Percentiles rank a stretch among this genome's conserved stretches.
Conservation (phyloP, 2,113 vertebrate genomes). For the Naja naja region DNA sequence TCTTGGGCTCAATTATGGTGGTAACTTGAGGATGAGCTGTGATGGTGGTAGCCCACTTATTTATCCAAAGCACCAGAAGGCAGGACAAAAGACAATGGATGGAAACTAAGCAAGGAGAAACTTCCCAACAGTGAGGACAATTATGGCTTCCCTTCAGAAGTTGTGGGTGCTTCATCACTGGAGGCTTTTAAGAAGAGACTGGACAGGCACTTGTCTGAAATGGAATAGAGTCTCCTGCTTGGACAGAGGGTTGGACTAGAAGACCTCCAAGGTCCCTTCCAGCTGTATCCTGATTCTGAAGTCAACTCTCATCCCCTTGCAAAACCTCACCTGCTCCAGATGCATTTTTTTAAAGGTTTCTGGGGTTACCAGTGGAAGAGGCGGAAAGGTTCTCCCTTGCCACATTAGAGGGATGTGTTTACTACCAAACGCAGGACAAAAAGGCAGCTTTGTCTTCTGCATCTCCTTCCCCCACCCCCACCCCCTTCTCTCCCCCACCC, state of each 20-base stretch:
- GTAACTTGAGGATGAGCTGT: no score
- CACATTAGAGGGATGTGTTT: slow-evolving; percentile 36
- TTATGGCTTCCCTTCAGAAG: not conserved
- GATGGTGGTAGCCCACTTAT: no score
- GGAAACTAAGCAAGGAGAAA: no score
- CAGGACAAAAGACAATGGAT: no score
- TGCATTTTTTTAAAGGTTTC: not conserved
- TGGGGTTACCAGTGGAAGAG: not conserved
- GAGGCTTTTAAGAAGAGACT: not conserved
- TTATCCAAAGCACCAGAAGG: no score
- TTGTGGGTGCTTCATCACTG: not conserved
- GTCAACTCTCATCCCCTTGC: not conserved
- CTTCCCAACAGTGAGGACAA: no score
- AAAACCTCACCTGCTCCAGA: no score
- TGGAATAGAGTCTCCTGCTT: no score
- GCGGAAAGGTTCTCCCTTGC: not conserved
- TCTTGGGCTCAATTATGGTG: no score
- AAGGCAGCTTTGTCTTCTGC: slow-evolving; percentile 36
- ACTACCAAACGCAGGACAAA: slow-evolving; percentile 46
- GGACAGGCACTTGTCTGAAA: not conserved
- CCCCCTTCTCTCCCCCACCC: not conserved
- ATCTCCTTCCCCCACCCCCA: not conserved
- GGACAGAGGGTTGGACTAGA: not conserved
- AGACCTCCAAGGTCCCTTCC: not conserved
- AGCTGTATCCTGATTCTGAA: not conserved